A percentile compares a stretch with the other conserved stretches of the same genome.
Conservation (phyloP, 2,797 vertebrate species). For the Hippopotamyrus pictus region DNA sequence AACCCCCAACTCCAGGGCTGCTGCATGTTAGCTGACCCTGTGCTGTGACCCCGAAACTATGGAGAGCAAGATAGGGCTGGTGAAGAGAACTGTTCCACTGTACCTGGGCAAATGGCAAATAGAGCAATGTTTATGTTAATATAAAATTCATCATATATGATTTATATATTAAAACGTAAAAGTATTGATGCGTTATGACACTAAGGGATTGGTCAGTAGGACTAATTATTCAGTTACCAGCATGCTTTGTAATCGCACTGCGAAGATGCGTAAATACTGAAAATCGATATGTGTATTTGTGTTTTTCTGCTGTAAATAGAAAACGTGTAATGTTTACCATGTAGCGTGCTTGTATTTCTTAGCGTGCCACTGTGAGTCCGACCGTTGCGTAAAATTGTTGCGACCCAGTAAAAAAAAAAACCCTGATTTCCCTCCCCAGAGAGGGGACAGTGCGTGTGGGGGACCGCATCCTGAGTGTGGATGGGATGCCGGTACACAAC, state of each 20-base stretch:
- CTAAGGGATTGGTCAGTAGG: neutral
- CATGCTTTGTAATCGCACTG: neutral
- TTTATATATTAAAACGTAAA: neutral
- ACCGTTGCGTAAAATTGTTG: neutral
- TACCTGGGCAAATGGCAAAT: neutral
- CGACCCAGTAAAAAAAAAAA: neutral
- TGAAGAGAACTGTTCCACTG: neutral
- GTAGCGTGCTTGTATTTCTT: neutral
- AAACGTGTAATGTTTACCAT: neutral
- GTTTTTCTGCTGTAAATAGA: neutral
- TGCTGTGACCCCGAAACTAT: neutral
- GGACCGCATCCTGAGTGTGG: constrained; percentile 86
- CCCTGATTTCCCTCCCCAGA: constrained; percentile 49
- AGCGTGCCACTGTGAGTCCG: neutral
- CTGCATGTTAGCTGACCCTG: neutral
- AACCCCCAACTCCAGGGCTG: neutral
- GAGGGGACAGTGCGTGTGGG: constrained; percentile 87
- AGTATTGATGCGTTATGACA: neutral
- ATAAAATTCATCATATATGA: neutral
- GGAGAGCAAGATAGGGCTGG: neutral
- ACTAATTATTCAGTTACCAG: neutral
- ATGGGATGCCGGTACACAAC: constrained; percentile 81
- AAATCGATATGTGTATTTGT: neutral
- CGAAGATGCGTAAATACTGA: neutral
- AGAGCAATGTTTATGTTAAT: neutral